Evolutionary conservation across 2,888 invertebrate genomes (phyloP), one percentile per base, ranked within the genome.

Genomic region (Megamerina dolium): DNA sequence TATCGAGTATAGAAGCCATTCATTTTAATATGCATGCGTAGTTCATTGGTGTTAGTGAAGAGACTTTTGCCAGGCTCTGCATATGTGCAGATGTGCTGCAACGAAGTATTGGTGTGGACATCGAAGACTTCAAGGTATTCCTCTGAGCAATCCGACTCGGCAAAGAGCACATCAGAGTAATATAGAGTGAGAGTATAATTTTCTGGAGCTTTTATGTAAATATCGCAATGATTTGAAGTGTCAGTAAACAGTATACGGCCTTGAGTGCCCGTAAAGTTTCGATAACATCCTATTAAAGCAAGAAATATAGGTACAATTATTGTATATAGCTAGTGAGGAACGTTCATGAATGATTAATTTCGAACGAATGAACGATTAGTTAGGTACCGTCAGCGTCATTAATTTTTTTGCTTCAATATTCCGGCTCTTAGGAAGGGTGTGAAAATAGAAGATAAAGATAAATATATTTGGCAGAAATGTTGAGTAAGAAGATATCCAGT

Each of bases 141-240:
- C 3, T 42, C 45, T 1, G 45, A 40, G 36, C 71, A 71, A 6
- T 63, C 53, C n/a, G 40, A 43, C 6, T 71, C 63, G 13, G 63
- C 62, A 12, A 77, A 60, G 17, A 56, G 51, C 37, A 82, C 73
- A 1, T 61, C 50, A 37, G 70, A 70, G 58, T 84, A 85, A 60
- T 85, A 91, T 1, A 87, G 56, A 0, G 87, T 81, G 49, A 93
- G 77, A 1, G 85, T 84, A 55, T 73, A 73, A 64, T 80, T 85
- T 55, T 61, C 74, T 2, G 81, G 79, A 1, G 81, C 82, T 12
- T 74, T 75, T 20, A 93, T 83, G 4, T 76, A 75, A 1, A 83
- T 76, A 51, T 74, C 75, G 62, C 92, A 93, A 19, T 51, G 48
- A 33, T 74, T 60, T 4, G 56, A 52, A 1, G 60, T 63, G 44